phyloP scores from a whole-genome alignment of 2,888 invertebrate genomes.

The Drosophila robusta region DNA sequence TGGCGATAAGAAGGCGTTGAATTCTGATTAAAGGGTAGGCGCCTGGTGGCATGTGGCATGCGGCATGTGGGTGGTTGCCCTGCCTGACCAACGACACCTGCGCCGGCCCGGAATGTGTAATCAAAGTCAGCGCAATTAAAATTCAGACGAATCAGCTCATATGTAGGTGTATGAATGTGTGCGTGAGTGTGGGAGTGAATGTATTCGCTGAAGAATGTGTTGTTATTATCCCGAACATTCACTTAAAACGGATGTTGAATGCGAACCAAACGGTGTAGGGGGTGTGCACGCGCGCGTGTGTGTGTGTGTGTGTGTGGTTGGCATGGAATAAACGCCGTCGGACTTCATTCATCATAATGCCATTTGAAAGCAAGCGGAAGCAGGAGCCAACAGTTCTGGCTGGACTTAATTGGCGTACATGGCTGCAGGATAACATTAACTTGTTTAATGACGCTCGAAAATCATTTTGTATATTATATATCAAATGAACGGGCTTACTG shows the following conservation, averaged over 20 bases:
- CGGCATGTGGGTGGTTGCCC: slow-evolving; percentile 9
- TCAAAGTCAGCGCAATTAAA: slow-evolving; percentile 59
- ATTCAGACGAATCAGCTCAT: slow-evolving; percentile 33
- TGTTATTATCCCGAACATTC: slow-evolving; percentile 36
- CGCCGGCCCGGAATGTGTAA: slow-evolving; percentile 38
- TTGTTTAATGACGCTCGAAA: slow-evolving; percentile 20
- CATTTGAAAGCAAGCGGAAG: slow-evolving; percentile 21
- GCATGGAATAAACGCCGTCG: background rate
- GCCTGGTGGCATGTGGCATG: slow-evolving; percentile 1
- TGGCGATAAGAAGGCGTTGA: slow-evolving; percentile 44
- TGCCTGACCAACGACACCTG: slow-evolving; percentile 46
- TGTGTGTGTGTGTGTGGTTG: background rate
- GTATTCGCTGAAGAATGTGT: slow-evolving; percentile 28
- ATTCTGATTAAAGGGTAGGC: slow-evolving; percentile 50
- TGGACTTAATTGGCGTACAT: slow-evolving; percentile 30
- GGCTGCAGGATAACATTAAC: slow-evolving; percentile 19
- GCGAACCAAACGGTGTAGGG: slow-evolving; percentile 16
- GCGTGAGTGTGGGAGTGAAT: slow-evolving; percentile 4
- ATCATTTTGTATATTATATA: background rate
- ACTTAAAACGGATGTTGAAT: slow-evolving; percentile 41
- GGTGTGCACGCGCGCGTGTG: too few species aligned
- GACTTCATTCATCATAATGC: slow-evolving; percentile 40
- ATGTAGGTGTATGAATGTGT: background rate
- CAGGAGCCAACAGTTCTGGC: slow-evolving; percentile 15
- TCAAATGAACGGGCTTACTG: slow-evolving; percentile 11